Percentiles rank a stretch among this genome's conserved stretches.
These are phyloP conservation scores for Callyntrura sp. DNA, from an alignment of 2,888 invertebrate species.

Conservation along the genomic window DNA sequence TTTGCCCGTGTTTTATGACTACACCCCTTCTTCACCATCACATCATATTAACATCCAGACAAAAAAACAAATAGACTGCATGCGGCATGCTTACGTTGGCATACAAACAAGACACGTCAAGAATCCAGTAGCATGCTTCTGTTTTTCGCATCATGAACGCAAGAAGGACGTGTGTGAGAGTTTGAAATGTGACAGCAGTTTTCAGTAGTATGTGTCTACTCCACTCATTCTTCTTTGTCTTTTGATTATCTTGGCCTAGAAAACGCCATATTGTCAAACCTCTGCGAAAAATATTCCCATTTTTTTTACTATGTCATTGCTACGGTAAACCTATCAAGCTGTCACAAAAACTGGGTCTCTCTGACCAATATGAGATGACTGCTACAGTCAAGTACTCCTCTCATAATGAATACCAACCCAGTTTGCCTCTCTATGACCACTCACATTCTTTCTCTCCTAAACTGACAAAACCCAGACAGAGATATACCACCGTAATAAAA, in stretches of 20 bases:
- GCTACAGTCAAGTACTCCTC: background rate
- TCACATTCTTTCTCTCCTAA: background rate
- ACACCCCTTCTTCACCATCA: no score
- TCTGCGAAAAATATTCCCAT: background rate
- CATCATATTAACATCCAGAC: no score
- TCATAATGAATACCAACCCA: constrained; percentile 24
- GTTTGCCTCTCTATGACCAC: constrained; percentile 17
- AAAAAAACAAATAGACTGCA: no score
- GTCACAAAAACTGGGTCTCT: constrained; percentile 14
- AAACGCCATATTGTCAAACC: background rate
- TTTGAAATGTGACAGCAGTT: constrained; percentile 39
- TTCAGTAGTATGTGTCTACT: constrained; percentile 17
- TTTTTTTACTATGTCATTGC: constrained; percentile 1
- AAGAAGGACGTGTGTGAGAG: background rate
- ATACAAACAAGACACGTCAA: no score
- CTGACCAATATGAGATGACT: background rate
- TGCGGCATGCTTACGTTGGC: no score
- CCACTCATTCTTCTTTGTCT: background rate
- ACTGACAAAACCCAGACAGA: background rate
- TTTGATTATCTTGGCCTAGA: constrained; percentile 49
- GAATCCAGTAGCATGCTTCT: no score
- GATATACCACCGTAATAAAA: background rate
- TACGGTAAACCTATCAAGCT: constrained; percentile 41
- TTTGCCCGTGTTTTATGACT: no score
- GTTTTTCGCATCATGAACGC: background rate